Evolutionary conservation across 35 echinoderm and acorn worm genomes (phyloP).

Genomic region (Hemicentrotus pulcherrimus): DNA sequence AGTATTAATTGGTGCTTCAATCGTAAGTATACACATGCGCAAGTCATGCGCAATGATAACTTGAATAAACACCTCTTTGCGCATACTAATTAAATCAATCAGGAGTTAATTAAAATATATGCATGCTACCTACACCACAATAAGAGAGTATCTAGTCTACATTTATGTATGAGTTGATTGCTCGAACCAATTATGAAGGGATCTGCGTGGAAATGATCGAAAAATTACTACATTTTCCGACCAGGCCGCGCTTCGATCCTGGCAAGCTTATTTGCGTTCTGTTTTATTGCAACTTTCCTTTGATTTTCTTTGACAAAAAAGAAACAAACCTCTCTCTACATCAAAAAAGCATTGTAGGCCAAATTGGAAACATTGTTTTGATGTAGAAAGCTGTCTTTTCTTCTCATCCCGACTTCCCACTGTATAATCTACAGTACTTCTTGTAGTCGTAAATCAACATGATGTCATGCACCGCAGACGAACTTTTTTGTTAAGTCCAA

Average conservation of each 20-base stretch:
- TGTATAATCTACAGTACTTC: constrained; percentile 6
- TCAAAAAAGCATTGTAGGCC: background rate
- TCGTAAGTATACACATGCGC: background rate
- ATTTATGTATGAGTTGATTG: constrained; percentile 40
- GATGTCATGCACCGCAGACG: background rate
- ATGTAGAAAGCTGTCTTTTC: background rate
- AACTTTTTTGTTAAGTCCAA: background rate
- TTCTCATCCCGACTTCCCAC: background rate
- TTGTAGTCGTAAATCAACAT: background rate
- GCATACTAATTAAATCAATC: background rate
- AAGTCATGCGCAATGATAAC: background rate
- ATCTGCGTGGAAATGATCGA: background rate
- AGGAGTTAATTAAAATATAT: background rate
- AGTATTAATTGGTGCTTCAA: background rate
- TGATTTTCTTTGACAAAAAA: constrained; percentile 14
- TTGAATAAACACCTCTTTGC: background rate
- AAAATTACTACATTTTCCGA: background rate
- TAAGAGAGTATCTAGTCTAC: constrained; percentile 35
- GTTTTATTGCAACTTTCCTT: constrained; percentile 39
- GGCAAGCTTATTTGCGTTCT: constrained; percentile 53
- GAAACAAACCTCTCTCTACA: background rate
- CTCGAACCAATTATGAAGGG: constrained; percentile 32
- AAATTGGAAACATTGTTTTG: background rate
- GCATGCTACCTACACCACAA: background rate
- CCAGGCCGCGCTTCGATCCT: background rate